Percentiles rank a stretch among this genome's conserved stretches.
These are phyloP conservation scores for Lerema accius DNA, from an alignment of 1,140 invertebrate species.

Conservation along the genomic window DNA sequence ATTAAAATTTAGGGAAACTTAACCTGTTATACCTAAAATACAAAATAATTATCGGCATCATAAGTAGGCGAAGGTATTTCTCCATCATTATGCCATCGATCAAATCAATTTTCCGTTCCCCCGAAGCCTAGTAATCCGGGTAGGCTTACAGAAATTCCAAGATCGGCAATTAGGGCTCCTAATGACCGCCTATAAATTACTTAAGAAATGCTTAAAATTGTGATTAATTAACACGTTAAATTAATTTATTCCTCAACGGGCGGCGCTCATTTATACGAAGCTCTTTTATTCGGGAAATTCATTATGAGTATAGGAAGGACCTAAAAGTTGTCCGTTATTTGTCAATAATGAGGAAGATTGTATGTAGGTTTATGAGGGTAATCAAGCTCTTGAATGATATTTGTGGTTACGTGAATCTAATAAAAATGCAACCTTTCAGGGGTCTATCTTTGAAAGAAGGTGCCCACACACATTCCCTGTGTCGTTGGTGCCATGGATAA, in stretches of 20 bases:
- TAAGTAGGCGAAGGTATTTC: not conserved
- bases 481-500: too few relatives aligned
- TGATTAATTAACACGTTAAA: constrained; percentile 51
- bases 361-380: too few relatives aligned
- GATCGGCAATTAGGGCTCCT: constrained; percentile 54
- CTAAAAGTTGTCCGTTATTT: too few relatives aligned
- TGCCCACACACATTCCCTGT: too few relatives aligned
- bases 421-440: too few relatives aligned
- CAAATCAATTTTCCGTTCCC: constrained; percentile 11
- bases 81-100: constrained; percentile 19
- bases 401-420: too few relatives aligned
- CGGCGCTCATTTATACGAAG: not conserved
- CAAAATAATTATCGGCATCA: not conserved
- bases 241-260: constrained; percentile 40
- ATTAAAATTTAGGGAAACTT: too few relatives aligned
- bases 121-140: constrained; percentile 19
- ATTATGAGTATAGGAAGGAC: not conserved
- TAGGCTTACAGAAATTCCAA: constrained; percentile 34
- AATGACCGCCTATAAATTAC: constrained; percentile 57
- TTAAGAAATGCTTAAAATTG: constrained; percentile 48
- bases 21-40: too few relatives aligned
- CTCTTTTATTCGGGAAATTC: not conserved
- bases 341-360: too few relatives aligned
- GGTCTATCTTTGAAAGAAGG: too few relatives aligned
- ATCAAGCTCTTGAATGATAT: too few relatives aligned